Evolutionary conservation across 1,140 invertebrate genomes (phyloP).

Genomic region (Drosophila setifemur): DNA sequence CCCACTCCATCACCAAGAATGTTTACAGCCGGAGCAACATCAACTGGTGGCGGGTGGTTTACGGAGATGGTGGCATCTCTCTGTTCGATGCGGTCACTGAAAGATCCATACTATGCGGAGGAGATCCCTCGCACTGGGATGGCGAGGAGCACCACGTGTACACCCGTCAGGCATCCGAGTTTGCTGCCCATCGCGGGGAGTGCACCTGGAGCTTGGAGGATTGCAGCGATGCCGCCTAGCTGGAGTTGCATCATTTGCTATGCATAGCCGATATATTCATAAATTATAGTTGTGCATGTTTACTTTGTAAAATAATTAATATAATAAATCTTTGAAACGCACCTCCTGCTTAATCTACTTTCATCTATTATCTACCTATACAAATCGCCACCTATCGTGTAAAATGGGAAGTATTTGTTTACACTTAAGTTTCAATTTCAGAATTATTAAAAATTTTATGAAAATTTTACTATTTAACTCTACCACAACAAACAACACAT

Average conservation of each 20-base stretch:
- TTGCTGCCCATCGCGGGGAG: constrained; percentile 34
- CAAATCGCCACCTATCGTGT: too few relatives aligned
- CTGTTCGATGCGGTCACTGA: constrained; percentile 43
- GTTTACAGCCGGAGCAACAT: constrained; percentile 45
- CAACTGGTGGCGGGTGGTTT: constrained; percentile 48
- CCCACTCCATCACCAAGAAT: constrained; percentile 54
- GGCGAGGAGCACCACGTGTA: constrained; percentile 59
- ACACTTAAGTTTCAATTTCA: too few relatives aligned
- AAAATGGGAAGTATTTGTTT: too few relatives aligned
- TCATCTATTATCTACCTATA: too few relatives aligned
- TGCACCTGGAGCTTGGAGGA: constrained; percentile 69
- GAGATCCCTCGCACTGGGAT: constrained; percentile 54
- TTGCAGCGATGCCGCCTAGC: constrained; percentile 54
- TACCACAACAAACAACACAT: neutral
- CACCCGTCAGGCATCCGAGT: constrained; percentile 39
- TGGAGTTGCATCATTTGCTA: neutral
- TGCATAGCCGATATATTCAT: neutral
- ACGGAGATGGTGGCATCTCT: constrained; percentile 24
- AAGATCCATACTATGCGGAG: constrained; percentile 55
- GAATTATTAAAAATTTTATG: too few relatives aligned
- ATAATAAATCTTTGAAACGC: constrained; percentile 16
- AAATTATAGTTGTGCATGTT: neutral
- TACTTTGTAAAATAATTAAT: constrained; percentile 58
- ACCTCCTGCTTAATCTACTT: too few relatives aligned
- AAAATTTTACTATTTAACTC: too few relatives aligned